Evolutionary conservation across 2,797 vertebrate genomes (phyloP), one percentile per base, ranked within the genome.

Genomic region (Pampus argenteus): DNA sequence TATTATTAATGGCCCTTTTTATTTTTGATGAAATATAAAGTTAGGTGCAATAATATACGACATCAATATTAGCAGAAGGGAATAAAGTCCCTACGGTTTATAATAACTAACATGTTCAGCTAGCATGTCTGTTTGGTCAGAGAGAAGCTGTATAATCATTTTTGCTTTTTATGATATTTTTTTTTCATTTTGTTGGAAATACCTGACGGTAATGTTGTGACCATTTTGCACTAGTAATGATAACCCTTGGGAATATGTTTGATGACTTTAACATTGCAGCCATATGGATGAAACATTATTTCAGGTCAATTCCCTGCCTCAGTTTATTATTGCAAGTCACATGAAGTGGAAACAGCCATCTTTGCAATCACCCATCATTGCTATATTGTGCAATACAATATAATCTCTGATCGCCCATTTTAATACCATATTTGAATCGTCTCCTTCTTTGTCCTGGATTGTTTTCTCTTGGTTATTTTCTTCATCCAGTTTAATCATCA

Each of bases 1-100:
- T 69, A 86, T 86, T 83, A 91, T 88, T 88, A 82, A 88, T 84
- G 80, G 15, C 36, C 36, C 50, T 6, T 78, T 86, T 42, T 59
- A 86, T 81, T 66, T 69, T 88, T 88, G 68, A 85, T 85, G 68
- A 20, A 65, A 69, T 74, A 56, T 64, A 71, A 52, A 66, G 68
- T 49, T 75, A 60, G 75, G 49, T 74, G 79, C 52, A 59, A 36
- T 47, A 50, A 66, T 49, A 54, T 40, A 52, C n/a, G 25, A 34
- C 55, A 42, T 70, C 36, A 57, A 45, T 68, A 62, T 72, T 48
- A 55, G 26, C 60, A 61, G 51, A 22, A 42, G 49, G 38, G 51
- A 60, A 70, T 48, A 40, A 38, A 59, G 26, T 25, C 51, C 36
- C 28, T 45, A n/a, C 10, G 65, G 9, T 65, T 55, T 56, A 15